Conservation (phyloP, 2,797 vertebrate genomes). For the Pelobates cultripes region DNA sequence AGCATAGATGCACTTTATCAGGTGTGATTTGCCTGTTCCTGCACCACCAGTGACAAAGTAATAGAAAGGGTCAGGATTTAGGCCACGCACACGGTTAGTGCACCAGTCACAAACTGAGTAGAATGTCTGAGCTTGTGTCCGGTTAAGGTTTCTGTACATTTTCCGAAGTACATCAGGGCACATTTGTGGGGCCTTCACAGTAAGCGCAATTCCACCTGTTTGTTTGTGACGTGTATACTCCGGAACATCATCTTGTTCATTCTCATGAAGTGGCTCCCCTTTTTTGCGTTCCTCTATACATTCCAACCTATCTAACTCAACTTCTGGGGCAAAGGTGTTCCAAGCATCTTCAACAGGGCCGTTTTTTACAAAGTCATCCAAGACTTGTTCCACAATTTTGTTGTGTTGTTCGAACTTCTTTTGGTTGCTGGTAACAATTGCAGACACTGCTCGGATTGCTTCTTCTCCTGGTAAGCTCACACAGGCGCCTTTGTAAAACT, state of each 20-base stretch:
- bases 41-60: background rate
- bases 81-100: background rate
- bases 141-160: too few relatives aligned
- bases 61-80: background rate
- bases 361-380: too few relatives aligned
- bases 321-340: too few relatives aligned
- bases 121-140: too few relatives aligned
- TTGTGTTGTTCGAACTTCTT: too few relatives aligned
- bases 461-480: background rate
- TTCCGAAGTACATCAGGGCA: background rate
- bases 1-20: too few relatives aligned
- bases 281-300: slow-evolving; percentile 24
- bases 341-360: too few relatives aligned
- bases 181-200: background rate
- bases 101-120: too few relatives aligned
- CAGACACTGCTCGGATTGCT: background rate
- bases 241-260: slow-evolving; percentile 43
- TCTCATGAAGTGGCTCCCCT: background rate
- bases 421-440: background rate
- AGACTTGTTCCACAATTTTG: too few relatives aligned
- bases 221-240: slow-evolving; percentile 24
- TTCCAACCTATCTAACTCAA: too few relatives aligned
- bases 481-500: background rate
- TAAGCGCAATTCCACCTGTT: slow-evolving; percentile 18
- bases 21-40: too few relatives aligned